Conservation (phyloP, 1,140 invertebrate genomes). For the Drosophila oshimai region DNA sequence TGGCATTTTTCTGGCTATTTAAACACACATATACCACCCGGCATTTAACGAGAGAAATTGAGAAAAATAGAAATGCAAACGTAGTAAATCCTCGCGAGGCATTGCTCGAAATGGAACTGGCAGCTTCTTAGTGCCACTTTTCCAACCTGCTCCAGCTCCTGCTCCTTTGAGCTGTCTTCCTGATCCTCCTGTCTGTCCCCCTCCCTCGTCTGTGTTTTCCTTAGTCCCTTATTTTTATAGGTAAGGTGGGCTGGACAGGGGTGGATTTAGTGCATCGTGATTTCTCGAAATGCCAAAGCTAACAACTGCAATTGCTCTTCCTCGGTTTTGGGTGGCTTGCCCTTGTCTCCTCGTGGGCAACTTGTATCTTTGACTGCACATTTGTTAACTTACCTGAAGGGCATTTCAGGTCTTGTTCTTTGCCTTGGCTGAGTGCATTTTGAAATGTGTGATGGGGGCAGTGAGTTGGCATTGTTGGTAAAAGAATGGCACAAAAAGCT, state of each 20-base stretch:
- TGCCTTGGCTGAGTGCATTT: constrained; percentile 45
- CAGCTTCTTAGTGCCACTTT: constrained; percentile 53
- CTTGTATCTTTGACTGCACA: constrained; percentile 78
- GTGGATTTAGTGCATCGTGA: constrained; percentile 71
- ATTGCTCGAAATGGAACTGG: constrained; percentile 51
- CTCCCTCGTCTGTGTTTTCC: background rate
- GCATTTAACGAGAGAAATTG: constrained; percentile 25
- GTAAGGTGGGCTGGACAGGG: constrained; percentile 17
- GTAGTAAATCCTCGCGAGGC: constrained; percentile 54
- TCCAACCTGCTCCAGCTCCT: constrained; percentile 46
- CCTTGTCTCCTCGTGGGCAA: constrained; percentile 38
- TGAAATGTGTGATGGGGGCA: constrained; percentile 13
- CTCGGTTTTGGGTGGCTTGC: constrained; percentile 20
- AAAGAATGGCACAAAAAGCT: constrained; percentile 23
- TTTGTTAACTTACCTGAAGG: constrained; percentile 81
- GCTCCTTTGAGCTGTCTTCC: constrained; percentile 65
- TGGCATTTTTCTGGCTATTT: constrained; percentile 48
- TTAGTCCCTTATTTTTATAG: constrained; percentile 9
- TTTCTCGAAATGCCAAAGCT: constrained; percentile 70
- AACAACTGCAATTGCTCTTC: constrained; percentile 69
- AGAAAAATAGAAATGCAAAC: constrained; percentile 20
- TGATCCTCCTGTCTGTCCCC: constrained; percentile 13
- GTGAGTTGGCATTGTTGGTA: constrained; percentile 32
- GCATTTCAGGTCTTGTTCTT: constrained; percentile 63
- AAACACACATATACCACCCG: constrained; percentile 28